Evolutionary conservation across 2,797 vertebrate genomes (phyloP).

Genomic region (Garrulus glandarius): DNA sequence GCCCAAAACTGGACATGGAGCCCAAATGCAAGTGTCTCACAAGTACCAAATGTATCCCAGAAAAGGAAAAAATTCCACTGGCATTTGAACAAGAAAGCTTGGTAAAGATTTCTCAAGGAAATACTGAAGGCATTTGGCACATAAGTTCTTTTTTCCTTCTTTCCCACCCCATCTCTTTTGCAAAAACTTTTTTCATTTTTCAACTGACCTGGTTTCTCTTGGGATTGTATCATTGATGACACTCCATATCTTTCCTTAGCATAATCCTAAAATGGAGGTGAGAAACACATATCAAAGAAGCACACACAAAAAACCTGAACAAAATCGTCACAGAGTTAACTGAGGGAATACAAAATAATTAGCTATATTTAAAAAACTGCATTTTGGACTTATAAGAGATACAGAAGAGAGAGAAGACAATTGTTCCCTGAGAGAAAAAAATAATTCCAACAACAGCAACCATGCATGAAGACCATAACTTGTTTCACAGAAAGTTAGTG

Average conservation of each 20-base stretch:
- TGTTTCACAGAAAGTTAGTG: neutral
- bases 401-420: neutral
- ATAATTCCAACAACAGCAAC: neutral
- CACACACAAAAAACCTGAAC: neutral
- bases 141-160: neutral
- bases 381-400: neutral
- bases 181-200: neutral
- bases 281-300: slow-evolving; percentile 30
- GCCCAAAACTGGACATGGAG: neutral
- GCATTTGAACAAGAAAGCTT: neutral
- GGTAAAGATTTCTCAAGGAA: neutral
- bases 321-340: neutral
- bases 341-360: neutral
- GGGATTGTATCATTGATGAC: slow-evolving; percentile 90
- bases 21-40: neutral
- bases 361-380: neutral
- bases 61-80: neutral
- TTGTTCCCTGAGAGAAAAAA: neutral
- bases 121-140: neutral
- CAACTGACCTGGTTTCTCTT: slow-evolving; percentile 93
- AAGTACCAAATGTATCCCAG: neutral
- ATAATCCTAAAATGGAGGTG: slow-evolving; percentile 84
- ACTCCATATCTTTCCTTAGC: slow-evolving; percentile 94
- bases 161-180: rapidly evolving
- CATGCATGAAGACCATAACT: neutral